phyloP scores from a whole-genome alignment of 2,888 invertebrate species.

The Onthophagus sagittarius region DNA sequence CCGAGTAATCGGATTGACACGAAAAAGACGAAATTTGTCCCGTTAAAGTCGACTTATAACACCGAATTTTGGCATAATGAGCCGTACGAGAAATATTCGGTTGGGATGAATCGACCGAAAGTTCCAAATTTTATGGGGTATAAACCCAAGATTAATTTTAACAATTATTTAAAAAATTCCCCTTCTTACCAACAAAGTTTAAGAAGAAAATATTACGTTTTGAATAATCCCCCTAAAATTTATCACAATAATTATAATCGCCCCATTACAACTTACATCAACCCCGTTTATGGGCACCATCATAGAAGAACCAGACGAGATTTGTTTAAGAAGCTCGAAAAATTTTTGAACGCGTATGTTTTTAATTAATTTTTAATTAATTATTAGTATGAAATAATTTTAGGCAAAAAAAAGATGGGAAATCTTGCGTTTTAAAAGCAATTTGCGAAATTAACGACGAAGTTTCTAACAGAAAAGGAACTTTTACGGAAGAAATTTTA shows the following conservation, averaged over 20 bases:
- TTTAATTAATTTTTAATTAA: neutral
- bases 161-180: slow-evolving; percentile 3
- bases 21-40: neutral
- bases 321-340: slow-evolving; percentile 60
- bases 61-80: slow-evolving; percentile 6
- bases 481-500: slow-evolving; percentile 62
- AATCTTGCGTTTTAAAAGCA: slow-evolving; percentile 61
- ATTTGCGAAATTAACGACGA: slow-evolving; percentile 61
- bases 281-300: slow-evolving; percentile 45
- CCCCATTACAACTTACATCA: slow-evolving; percentile 20
- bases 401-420: slow-evolving; percentile 51
- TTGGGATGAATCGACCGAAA: neutral
- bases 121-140: neutral
- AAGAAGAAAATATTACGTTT: slow-evolving; percentile 10
- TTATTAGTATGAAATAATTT: slow-evolving; percentile 25
- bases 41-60: neutral
- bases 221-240: neutral
- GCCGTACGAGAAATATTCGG: neutral
- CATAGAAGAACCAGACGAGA: slow-evolving; percentile 61
- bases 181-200: slow-evolving; percentile 17
- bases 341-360: slow-evolving; percentile 61
- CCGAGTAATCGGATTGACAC: slow-evolving; percentile 12
- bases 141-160: slow-evolving; percentile 7
- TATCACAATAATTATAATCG: neutral
- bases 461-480: slow-evolving; percentile 47